phyloP scores from a whole-genome alignment of 2,797 vertebrate species.

The Lutjanus campechanus region DNA sequence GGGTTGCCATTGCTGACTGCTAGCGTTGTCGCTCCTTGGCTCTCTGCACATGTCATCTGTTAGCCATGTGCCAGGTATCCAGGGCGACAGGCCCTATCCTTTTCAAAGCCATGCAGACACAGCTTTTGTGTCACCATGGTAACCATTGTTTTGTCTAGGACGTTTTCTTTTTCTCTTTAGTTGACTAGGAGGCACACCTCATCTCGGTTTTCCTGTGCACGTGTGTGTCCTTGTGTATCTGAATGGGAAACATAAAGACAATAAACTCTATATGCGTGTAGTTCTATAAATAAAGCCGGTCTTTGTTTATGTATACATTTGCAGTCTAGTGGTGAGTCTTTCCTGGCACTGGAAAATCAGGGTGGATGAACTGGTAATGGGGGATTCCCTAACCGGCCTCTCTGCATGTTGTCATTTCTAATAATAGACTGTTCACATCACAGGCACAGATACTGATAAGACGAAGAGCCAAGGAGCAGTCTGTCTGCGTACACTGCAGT shows the following conservation, averaged over 20 bases:
- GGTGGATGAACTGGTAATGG: slow-evolving; percentile 10
- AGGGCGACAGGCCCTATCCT: slow-evolving; percentile 44
- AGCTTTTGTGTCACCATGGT: slow-evolving; percentile 55
- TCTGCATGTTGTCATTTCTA: slow-evolving; percentile 47
- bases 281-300: slow-evolving; percentile 2
- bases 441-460: slow-evolving; percentile 1
- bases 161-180: slow-evolving; percentile 24
- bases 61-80: slow-evolving; percentile 64
- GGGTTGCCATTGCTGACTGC: slow-evolving; percentile 25
- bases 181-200: slow-evolving; percentile 35
- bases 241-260: slow-evolving; percentile 8
- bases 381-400: slow-evolving; percentile 40
- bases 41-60: slow-evolving; percentile 27
- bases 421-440: slow-evolving; percentile 52
- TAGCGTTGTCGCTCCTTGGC: slow-evolving; percentile 37
- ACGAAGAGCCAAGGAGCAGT: slow-evolving; percentile 10
- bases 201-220: slow-evolving; percentile 54
- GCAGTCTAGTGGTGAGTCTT: background rate
- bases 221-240: background rate
- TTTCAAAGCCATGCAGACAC: slow-evolving; percentile 48
- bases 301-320: slow-evolving; percentile 36
- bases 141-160: slow-evolving; percentile 62
- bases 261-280: background rate
- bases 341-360: background rate
- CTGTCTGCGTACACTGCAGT: background rate